These are phyloP conservation scores for Helicorthomorpha holstii DNA, from an alignment of 1,140 invertebrate genomes.

Conservation along the genomic window DNA sequence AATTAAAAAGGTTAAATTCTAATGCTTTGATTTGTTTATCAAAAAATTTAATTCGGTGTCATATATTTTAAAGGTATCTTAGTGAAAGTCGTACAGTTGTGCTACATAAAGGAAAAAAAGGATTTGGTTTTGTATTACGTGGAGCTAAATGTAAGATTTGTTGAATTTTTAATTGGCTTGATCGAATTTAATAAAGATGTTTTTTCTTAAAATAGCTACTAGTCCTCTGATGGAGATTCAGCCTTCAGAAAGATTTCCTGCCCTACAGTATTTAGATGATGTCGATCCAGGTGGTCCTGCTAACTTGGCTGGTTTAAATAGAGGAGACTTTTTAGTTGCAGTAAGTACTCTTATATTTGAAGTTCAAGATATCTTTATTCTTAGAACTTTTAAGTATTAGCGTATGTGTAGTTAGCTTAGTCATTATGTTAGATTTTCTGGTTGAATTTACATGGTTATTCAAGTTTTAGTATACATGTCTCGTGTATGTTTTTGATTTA, in stretches of 20 bases:
- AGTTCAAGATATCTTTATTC: too few species aligned
- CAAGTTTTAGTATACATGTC: slow-evolving; percentile 4
- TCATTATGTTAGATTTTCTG: background rate
- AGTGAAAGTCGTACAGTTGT: slow-evolving; percentile 74
- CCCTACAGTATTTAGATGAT: slow-evolving; percentile 96
- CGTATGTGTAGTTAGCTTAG: slow-evolving; percentile 6
- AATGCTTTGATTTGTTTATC: too few species aligned
- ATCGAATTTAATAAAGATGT: too few species aligned
- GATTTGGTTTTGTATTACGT: slow-evolving; percentile 94
- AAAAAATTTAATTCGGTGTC: too few species aligned
- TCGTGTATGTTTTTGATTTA: background rate
- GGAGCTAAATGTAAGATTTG: slow-evolving; percentile 59
- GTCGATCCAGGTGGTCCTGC: slow-evolving; percentile 94
- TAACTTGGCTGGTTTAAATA: slow-evolving; percentile 79
- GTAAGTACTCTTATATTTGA: too few species aligned
- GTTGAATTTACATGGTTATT: too few species aligned
- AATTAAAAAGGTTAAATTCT: too few species aligned
- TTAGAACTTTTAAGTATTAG: background rate
- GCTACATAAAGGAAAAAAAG: slow-evolving; percentile 80
- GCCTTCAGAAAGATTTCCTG: slow-evolving; percentile 67
- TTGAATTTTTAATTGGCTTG: background rate
- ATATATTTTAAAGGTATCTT: slow-evolving; percentile 25
- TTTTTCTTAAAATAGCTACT: slow-evolving; percentile 37
- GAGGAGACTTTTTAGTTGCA: slow-evolving; percentile 87
- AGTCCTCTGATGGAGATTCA: slow-evolving; percentile 74